Percentiles rank a stretch among this genome's conserved stretches.
These are phyloP conservation scores for Mesitornis unicolor DNA, from an alignment of 2,113 vertebrate species.

Conservation along the genomic window DNA sequence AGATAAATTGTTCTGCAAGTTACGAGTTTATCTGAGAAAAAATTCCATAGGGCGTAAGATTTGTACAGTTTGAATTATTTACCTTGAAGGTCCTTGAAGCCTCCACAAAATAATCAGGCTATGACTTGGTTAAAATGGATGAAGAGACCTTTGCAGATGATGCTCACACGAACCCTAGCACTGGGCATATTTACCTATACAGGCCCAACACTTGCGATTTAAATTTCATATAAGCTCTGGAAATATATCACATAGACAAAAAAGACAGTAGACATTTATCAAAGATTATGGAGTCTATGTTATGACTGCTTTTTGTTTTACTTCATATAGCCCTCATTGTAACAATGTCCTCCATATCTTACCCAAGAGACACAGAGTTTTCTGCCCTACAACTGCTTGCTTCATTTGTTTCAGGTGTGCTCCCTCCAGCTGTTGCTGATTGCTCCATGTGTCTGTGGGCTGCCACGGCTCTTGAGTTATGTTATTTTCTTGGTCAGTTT, in stretches of 20 bases:
- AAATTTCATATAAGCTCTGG: not conserved
- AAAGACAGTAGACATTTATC: not conserved
- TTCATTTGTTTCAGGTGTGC: not conserved
- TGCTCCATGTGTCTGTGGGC: not conserved
- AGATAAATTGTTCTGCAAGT: not conserved
- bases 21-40: not conserved
- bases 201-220: accelerated
- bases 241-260: not conserved
- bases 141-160: not conserved
- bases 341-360: not conserved
- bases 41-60: not conserved
- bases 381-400: not conserved
- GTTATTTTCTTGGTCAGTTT: not conserved
- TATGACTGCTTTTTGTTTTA: not conserved
- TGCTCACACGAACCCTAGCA: not conserved
- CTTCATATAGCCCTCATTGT: not conserved
- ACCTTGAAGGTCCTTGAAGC: not conserved
- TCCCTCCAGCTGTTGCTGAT: not conserved
- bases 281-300: not conserved
- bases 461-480: not conserved
- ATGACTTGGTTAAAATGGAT: accelerated
- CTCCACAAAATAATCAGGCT: not conserved
- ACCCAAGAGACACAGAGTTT: not conserved
- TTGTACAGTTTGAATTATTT: not conserved
- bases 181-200: not conserved